Percentiles rank a stretch among this genome's conserved stretches.
phyloP scores from a whole-genome alignment of 2,888 invertebrate genomes.

The Incurvaria masculella region DNA sequence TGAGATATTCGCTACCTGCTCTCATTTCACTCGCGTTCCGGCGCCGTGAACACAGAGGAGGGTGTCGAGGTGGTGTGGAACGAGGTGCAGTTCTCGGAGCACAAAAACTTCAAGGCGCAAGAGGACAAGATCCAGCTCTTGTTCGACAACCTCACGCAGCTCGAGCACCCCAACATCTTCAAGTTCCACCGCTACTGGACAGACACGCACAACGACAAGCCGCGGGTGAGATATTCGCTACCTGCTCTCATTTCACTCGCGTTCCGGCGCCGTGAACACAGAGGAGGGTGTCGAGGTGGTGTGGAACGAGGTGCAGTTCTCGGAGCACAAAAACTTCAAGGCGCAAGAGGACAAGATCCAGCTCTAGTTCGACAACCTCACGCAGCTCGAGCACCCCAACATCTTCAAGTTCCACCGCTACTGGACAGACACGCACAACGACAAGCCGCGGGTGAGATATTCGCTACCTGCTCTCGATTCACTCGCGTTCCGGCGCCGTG shows the following conservation, averaged over 20 bases:
- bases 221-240: conserved; percentile 96
- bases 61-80: conserved; percentile 99
- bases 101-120: conserved; percentile 96
- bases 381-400: conserved; percentile 96
- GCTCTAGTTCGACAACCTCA: conserved; percentile 96
- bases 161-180: conserved; percentile 98
- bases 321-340: conserved; percentile 96
- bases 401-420: conserved; percentile 99
- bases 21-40: too few species aligned
- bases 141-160: conserved; percentile 95
- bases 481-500: too few species aligned
- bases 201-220: conserved; percentile 95
- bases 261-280: conserved; percentile 99
- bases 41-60: conserved; percentile 99
- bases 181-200: conserved; percentile 99
- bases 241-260: conserved; percentile 98
- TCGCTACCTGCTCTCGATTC: too few species aligned
- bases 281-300: conserved; percentile 99
- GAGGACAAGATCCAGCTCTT: conserved; percentile 97
- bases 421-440: conserved; percentile 97
- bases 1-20: too few species aligned
- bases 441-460: conserved; percentile 95
- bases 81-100: conserved; percentile 97
- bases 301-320: conserved; percentile 99
- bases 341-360: conserved; percentile 98